Evolutionary conservation across 2,888 invertebrate genomes (phyloP).

Genomic region (Hypselothyrea guttata): DNA sequence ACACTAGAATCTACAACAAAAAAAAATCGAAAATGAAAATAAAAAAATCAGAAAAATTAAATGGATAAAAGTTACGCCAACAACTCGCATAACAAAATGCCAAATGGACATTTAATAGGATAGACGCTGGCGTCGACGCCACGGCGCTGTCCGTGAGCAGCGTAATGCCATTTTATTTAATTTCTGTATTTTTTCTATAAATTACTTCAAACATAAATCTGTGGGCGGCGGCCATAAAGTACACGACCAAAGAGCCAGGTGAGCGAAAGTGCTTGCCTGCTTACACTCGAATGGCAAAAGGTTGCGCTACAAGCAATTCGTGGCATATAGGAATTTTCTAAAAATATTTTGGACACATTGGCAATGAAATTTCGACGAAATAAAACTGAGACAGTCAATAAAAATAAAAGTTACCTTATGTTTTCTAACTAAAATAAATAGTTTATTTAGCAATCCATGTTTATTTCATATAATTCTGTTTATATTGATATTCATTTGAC

Average conservation of each 20-base stretch:
- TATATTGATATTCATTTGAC: neutral
- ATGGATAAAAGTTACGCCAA: constrained; percentile 70
- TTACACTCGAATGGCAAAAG: neutral
- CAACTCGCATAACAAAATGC: constrained; percentile 68
- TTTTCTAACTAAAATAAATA: no score
- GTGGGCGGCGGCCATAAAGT: constrained; percentile 31
- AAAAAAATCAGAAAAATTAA: constrained; percentile 52
- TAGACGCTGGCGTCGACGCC: constrained; percentile 54
- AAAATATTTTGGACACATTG: neutral
- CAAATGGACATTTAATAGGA: constrained; percentile 77
- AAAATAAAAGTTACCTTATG: no score
- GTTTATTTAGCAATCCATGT: no score
- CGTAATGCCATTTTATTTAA: constrained; percentile 71
- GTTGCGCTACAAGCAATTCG: constrained; percentile 10
- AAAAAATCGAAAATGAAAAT: constrained; percentile 1
- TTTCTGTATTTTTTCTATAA: constrained; percentile 69
- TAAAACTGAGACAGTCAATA: no score
- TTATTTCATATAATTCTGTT: no score
- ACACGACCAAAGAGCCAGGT: constrained; percentile 6
- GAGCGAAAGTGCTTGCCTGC: constrained; percentile 25
- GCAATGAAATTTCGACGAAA: no score
- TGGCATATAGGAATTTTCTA: neutral
- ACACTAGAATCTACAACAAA: constrained; percentile 8
- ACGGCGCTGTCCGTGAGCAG: constrained; percentile 14
- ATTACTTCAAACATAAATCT: constrained; percentile 72